Base-by-base conservation (phyloP, 2,113 vertebrate genomes). In the human region DNA sequence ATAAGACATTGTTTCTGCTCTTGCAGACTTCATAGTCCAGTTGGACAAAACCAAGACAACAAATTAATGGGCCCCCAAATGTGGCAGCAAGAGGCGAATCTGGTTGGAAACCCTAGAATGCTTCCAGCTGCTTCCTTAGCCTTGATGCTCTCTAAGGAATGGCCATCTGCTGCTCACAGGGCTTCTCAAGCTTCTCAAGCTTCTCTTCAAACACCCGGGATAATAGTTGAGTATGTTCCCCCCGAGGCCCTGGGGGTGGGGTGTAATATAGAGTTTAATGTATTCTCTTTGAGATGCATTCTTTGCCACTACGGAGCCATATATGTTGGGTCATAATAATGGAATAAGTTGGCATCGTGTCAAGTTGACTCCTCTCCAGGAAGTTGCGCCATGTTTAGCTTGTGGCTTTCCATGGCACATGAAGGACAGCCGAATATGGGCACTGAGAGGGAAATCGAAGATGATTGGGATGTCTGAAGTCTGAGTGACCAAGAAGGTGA, bases 391-490 rank as follows among this genome's bases (percentile, higher is more conserved):
- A 1, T 2, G 13, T 59, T 92, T 35, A 3, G 9, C 55, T 9
- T 3, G 32, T 23, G 66, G n/a, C 30, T 52, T 40, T 25, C 30
- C 5, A 0, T 1, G 25, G 32, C 3, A 0, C 0, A 0, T 18
- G n/a, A 32, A 0, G 11, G 10, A 12, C 32, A 3, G 3, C 43
- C 3, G 22, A 83, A 10, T 50, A 22, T 40, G 17, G 45, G 81
- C 64, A 52, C 57, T 17, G 17, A 45, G 61, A 23, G 1, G 25
- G 73, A 30, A 52, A 64, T 6, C 3, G 23, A 32, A 79, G 92
- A 2, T 3, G 27, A 52, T 45, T 5, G 18, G 27, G 38, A 2
- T 1, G 0, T 82, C n/a, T 38, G 8, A 76, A 11, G 76, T 43
- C 43, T 13, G 55, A 20, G 55, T 16, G 59, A 48, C 68, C 18